phyloP scores from a whole-genome alignment of 1,140 invertebrate genomes.

The Brachionus angularis region DNA sequence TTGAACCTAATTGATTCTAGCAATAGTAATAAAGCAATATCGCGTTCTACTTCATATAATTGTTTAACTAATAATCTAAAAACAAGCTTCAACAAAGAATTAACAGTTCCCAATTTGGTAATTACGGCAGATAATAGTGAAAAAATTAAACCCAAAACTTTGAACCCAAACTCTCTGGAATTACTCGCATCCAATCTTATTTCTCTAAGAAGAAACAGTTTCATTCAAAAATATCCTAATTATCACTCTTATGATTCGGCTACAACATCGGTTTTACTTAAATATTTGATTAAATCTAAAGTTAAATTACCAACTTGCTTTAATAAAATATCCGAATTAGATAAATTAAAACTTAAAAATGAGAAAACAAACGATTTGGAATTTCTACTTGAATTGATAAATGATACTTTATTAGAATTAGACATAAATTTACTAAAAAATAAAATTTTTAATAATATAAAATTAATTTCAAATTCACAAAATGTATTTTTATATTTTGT shows the following conservation, averaged over 20 bases:
- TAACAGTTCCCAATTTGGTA: too few relatives aligned
- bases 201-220: too few relatives aligned
- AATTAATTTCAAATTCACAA: conserved; percentile 14
- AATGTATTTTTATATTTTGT: neutral
- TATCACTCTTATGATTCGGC: neutral
- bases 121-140: too few relatives aligned
- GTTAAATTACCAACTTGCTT: conserved; percentile 22
- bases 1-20: too few relatives aligned
- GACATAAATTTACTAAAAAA: neutral
- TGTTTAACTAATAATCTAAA: too few relatives aligned
- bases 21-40: too few relatives aligned
- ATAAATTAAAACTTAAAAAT: neutral
- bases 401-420: conserved; percentile 10
- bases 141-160: too few relatives aligned
- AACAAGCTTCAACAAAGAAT: too few relatives aligned
- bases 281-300: conserved; percentile 16
- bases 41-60: too few relatives aligned
- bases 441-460: conserved; percentile 4
- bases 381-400: conserved; percentile 10
- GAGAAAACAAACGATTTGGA: conserved; percentile 29
- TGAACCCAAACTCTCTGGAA: too few relatives aligned
- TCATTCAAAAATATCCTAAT: too few relatives aligned
- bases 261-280: conserved; percentile 4
- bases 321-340: neutral
- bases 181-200: too few relatives aligned